Evolutionary conservation across 1,140 invertebrate species (phyloP).

Genomic region (Bathynomus jamesi): DNA sequence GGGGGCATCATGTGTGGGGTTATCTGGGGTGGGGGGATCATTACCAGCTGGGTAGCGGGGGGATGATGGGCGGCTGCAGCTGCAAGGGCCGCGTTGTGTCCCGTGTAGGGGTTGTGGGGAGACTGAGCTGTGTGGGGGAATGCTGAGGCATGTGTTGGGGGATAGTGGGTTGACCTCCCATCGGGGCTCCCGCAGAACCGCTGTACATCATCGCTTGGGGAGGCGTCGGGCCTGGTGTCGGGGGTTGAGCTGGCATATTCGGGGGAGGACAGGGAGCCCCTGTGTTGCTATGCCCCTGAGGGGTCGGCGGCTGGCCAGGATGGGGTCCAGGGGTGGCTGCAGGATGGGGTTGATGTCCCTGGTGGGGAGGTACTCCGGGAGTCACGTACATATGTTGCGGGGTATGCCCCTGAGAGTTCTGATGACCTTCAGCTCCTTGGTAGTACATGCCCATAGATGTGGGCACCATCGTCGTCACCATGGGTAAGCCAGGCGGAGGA

Average conservation of each 20-base stretch:
- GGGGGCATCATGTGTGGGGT: conserved; percentile 19
- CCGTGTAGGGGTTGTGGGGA: conserved; percentile 34
- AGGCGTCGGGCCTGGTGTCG: conserved; percentile 27
- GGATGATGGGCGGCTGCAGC: conserved; percentile 16
- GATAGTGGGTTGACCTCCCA: conserved; percentile 25
- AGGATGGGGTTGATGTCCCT: conserved; percentile 34
- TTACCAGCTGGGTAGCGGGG: conserved; percentile 19
- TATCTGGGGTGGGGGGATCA: conserved; percentile 9
- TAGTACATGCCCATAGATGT: conserved; percentile 26
- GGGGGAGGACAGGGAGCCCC: conserved; percentile 15
- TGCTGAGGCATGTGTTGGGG: conserved; percentile 33
- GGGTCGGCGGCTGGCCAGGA: conserved; percentile 24
- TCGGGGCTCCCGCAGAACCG: conserved; percentile 5
- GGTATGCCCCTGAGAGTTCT: conserved; percentile 29
- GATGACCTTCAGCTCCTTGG: conserved; percentile 29
- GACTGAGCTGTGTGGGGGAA: conserved; percentile 38
- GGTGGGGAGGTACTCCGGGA: conserved; percentile 26
- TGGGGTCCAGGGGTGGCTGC: conserved; percentile 23
- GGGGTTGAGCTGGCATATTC: conserved; percentile 30
- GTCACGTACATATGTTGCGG: conserved; percentile 26
- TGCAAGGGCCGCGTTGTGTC: conserved; percentile 2
- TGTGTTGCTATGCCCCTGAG: conserved; percentile 19
- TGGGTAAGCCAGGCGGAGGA: conserved; percentile 40
- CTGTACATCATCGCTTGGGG: conserved; percentile 28
- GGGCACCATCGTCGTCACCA: conserved; percentile 37